Evolutionary conservation across 2,113 vertebrate genomes (phyloP).

Genomic region (Struthidea cinerea): DNA sequence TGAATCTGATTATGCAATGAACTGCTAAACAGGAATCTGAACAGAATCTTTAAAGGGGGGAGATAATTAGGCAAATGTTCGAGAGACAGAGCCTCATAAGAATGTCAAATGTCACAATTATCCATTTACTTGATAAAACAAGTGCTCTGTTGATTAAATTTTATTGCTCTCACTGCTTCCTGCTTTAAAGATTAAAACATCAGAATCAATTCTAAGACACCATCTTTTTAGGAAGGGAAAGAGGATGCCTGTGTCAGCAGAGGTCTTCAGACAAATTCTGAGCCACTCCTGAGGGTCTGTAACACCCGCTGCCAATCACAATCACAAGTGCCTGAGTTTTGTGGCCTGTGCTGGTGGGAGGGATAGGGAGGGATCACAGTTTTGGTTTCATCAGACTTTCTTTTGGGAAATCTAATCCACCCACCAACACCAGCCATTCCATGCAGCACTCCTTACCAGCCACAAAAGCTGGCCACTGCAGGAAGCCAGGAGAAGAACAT

Average conservation of each 20-base stretch:
- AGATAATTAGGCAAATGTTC: constrained; percentile 27
- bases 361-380: neutral
- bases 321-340: neutral
- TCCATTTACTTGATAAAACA: constrained; percentile 23
- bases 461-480: neutral
- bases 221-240: neutral
- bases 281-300: neutral
- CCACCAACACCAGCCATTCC: neutral
- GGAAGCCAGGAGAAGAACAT: neutral
- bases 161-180: neutral
- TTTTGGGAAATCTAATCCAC: neutral
- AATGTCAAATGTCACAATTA: constrained; percentile 39
- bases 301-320: neutral
- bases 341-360: neutral
- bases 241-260: neutral
- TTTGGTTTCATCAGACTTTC: neutral
- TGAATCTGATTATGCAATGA: neutral
- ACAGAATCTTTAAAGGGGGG: neutral
- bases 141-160: constrained; percentile 39
- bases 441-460: neutral
- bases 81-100: neutral
- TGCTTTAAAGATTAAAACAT: constrained; percentile 12
- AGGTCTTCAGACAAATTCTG: neutral
- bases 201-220: neutral
- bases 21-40: neutral